Percentiles rank a stretch among this genome's conserved stretches.
Conservation (phyloP, 2,113 vertebrate genomes). For the Vireo altiloquus region DNA sequence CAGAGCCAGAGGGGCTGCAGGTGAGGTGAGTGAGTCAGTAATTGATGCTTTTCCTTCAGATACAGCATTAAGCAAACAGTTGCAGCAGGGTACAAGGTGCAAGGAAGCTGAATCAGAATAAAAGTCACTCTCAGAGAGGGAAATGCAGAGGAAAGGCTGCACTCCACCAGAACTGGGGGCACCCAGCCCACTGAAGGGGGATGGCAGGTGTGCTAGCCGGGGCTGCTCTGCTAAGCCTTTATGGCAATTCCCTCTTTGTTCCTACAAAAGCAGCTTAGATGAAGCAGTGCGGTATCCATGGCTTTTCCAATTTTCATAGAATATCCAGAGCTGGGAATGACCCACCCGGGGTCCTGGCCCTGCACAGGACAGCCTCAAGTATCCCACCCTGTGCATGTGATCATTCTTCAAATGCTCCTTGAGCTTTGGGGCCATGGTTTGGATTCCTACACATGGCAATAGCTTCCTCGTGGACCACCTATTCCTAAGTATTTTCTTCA, state of each 20-base stretch:
- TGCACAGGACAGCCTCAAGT: neutral
- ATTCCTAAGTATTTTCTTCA: neutral
- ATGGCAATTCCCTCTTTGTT: no score
- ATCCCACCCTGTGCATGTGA: neutral
- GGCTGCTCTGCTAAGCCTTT: neutral
- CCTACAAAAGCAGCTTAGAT: neutral
- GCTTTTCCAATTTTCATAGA: neutral
- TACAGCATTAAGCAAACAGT: neutral
- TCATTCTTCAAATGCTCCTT: rapidly evolving
- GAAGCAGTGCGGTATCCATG: rapidly evolving
- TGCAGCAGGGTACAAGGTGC: neutral
- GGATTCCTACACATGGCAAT: neutral
- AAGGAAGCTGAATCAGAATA: neutral
- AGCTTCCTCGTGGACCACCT: neutral
- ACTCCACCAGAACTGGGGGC: neutral
- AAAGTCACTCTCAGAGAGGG: neutral
- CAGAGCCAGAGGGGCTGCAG: neutral
- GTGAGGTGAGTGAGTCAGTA: neutral
- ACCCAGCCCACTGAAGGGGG: neutral
- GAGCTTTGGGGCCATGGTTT: neutral
- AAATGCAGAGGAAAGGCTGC: neutral
- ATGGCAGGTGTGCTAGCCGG: neutral
- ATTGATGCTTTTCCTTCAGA: slow-evolving; percentile 17
- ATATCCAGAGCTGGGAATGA: neutral
- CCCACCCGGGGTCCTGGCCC: neutral